phyloP scores from a whole-genome alignment of 2,113 vertebrate genomes.

The Pteronura brasiliensis region DNA sequence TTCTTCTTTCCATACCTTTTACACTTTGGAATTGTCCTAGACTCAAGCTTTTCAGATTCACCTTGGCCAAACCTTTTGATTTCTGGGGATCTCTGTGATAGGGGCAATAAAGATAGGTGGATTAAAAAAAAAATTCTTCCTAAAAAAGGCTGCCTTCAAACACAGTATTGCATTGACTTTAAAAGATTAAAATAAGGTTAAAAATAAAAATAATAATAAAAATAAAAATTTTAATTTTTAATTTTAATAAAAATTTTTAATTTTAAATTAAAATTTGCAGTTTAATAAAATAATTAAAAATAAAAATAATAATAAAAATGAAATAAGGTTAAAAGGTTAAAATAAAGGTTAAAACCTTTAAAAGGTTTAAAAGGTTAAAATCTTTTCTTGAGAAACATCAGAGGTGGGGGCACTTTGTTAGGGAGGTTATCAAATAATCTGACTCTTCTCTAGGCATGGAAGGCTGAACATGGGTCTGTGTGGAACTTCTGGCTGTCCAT shows the following conservation, averaged over 20 bases:
- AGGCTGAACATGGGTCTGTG: background rate
- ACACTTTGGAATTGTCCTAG: background rate
- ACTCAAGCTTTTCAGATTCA: background rate
- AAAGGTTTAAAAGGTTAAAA: slow-evolving; percentile 1
- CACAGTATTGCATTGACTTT: background rate
- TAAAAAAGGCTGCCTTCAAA: slow-evolving; percentile 44
- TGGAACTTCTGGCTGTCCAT: background rate
- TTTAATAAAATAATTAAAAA: too few species aligned
- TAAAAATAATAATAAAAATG: too few species aligned
- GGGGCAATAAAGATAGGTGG: background rate
- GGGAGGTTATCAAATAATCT: background rate
- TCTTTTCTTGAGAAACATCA: slow-evolving; percentile 41
- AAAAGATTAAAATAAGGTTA: background rate
- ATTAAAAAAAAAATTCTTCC: background rate
- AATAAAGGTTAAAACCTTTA: too few species aligned
- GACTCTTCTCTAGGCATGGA: background rate
- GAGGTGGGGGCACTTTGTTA: slow-evolving; percentile 41
- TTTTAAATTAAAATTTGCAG: too few species aligned
- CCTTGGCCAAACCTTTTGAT: background rate
- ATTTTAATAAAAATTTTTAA: too few species aligned
- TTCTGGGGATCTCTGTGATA: background rate
- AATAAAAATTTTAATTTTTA: too few species aligned
- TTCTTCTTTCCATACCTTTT: background rate
- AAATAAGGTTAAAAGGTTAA: background rate
- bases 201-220: too few species aligned